These are phyloP conservation scores for Listronotus oregonensis DNA, from an alignment of 1,140 invertebrate genomes.

Conservation along the genomic window DNA sequence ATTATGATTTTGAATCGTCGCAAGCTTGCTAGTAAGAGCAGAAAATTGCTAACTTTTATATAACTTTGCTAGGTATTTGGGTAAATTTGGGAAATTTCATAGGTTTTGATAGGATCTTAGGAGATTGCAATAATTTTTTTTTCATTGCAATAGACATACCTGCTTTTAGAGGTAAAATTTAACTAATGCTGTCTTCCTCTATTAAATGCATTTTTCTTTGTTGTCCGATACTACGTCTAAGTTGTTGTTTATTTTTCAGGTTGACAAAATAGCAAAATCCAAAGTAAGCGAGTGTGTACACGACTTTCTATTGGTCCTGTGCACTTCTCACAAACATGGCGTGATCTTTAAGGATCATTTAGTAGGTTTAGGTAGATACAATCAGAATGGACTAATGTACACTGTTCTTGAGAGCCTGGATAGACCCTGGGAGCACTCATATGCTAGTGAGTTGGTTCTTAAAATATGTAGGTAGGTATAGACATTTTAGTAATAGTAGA, in stretches of 20 bases:
- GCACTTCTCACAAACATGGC: conserved; percentile 72
- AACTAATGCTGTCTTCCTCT: too few species aligned
- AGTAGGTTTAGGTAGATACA: conserved; percentile 62
- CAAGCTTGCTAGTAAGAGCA: too few species aligned
- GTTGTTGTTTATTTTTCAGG: conserved; percentile 45
- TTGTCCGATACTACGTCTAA: too few species aligned
- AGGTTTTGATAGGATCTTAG: too few species aligned
- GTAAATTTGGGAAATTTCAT: too few species aligned
- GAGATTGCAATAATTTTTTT: too few species aligned
- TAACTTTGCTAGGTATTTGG: too few species aligned
- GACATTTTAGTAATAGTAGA: not conserved
- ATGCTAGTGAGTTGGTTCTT: conserved; percentile 67
- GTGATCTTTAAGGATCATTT: conserved; percentile 68
- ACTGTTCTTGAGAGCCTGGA: conserved; percentile 67
- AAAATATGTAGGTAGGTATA: conserved; percentile 57
- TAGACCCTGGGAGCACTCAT: conserved; percentile 68
- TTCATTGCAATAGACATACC: too few species aligned
- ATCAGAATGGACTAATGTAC: conserved; percentile 68
- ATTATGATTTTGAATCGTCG: too few species aligned
- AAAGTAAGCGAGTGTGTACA: conserved; percentile 64
- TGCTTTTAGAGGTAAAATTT: too few species aligned
- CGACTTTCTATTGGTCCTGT: conserved; percentile 68
- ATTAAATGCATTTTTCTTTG: too few species aligned
- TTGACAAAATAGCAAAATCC: conserved; percentile 60
- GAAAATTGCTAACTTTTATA: too few species aligned